Conservation (phyloP, 2,888 invertebrate genomes). For the Scaptomyza parva region DNA sequence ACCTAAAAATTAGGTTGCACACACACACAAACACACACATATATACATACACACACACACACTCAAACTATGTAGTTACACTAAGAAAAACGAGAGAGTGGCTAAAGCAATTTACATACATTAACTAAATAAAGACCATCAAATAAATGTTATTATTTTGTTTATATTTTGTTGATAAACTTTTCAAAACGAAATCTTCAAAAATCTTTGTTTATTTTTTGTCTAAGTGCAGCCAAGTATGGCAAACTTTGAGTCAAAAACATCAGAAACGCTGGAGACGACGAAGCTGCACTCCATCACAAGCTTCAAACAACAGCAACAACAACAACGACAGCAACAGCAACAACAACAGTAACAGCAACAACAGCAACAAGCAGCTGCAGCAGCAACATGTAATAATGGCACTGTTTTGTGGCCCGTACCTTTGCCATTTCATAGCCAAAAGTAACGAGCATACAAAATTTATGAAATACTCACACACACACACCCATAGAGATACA, state of each 20-base stretch:
- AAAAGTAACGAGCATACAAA: slow-evolving; percentile 61
- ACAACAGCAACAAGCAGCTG: slow-evolving; percentile 20
- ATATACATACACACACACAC: slow-evolving; percentile 18
- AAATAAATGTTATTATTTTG: no score
- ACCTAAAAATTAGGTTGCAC: slow-evolving; percentile 69
- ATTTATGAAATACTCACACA: slow-evolving; percentile 62
- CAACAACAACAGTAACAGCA: slow-evolving; percentile 17
- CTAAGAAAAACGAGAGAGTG: neutral
- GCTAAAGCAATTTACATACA: no score
- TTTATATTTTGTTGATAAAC: no score
- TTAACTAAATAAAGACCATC: no score
- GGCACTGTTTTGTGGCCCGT: slow-evolving; percentile 27
- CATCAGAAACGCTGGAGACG: slow-evolving; percentile 12
- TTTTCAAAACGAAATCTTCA: no score
- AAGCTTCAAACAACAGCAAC: slow-evolving; percentile 6
- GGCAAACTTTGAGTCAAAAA: slow-evolving; percentile 35
- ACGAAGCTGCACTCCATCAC: slow-evolving; percentile 31
- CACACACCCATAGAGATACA: slow-evolving; percentile 3
- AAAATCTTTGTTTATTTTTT: neutral
- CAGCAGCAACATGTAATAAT: slow-evolving; percentile 37
- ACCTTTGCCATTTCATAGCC: slow-evolving; percentile 69
- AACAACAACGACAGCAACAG: slow-evolving; percentile 19
- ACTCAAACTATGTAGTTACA: slow-evolving; percentile 9
- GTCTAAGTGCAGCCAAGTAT: slow-evolving; percentile 5
- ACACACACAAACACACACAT: slow-evolving; percentile 28